Conservation (phyloP, 2,797 vertebrate genomes). For the Trachops cirrhosus region DNA sequence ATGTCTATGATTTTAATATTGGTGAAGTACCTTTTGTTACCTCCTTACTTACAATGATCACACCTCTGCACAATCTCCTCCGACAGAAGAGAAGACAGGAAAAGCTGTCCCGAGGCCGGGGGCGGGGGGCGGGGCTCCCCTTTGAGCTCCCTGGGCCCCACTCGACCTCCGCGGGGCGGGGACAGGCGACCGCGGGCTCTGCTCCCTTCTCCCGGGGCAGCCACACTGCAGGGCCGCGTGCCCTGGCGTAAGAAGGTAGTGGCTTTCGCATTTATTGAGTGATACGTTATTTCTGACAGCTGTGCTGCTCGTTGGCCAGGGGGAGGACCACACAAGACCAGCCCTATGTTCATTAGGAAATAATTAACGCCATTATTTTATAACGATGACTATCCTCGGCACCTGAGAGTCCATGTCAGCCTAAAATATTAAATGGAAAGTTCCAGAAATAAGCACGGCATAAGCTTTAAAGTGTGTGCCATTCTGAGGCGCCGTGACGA, state of each 20-base stretch:
- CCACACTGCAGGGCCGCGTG: background rate
- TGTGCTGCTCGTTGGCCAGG: background rate
- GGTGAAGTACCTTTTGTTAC: background rate
- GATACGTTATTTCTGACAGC: background rate
- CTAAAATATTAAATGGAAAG: background rate
- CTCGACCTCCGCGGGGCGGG: background rate
- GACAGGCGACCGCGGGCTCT: rapidly evolving
- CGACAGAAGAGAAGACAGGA: background rate
- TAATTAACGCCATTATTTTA: background rate
- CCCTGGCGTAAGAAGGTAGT: background rate
- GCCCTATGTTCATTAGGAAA: background rate
- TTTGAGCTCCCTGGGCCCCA: background rate
- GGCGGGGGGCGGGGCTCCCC: background rate
- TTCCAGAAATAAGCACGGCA: background rate
- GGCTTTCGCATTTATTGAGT: background rate
- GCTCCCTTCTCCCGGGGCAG: background rate
- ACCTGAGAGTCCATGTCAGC: background rate
- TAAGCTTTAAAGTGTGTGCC: background rate
- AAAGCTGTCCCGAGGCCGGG: too few species aligned
- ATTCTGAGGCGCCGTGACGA: background rate
- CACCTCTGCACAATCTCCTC: background rate
- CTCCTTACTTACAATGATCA: background rate
- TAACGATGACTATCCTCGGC: background rate
- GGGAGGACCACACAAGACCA: background rate
- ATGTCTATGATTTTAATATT: background rate